phyloP scores from a whole-genome alignment of 2,113 vertebrate genomes.

The Hystrix cristata region DNA sequence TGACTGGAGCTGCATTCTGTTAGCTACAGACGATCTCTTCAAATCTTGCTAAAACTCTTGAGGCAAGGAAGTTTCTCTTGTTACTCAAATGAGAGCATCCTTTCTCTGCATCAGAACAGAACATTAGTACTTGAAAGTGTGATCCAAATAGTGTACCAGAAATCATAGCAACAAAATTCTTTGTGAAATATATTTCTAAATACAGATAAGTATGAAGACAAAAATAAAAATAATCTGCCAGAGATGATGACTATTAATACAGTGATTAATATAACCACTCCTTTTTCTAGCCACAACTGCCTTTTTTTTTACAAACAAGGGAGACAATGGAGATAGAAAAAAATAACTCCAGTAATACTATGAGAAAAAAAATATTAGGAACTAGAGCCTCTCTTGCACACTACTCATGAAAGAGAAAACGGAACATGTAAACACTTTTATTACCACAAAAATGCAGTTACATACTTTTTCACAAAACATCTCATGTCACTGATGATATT shows the following conservation, averaged over 20 bases:
- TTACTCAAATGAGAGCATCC: conserved; percentile 7
- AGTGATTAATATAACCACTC: neutral
- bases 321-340: neutral
- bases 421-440: neutral
- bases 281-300: neutral
- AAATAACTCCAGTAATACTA: neutral
- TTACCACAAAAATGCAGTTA: conserved; percentile 39
- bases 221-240: conserved; percentile 58
- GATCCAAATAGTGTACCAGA: conserved; percentile 9
- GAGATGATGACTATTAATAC: conserved; percentile 2
- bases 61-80: conserved; percentile 34
- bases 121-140: neutral
- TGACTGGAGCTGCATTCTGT: neutral
- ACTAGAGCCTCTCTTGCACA: neutral
- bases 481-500: conserved; percentile 27
- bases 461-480: neutral
- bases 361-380: neutral
- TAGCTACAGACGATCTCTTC: neutral
- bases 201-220: neutral
- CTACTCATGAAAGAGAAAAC: neutral
- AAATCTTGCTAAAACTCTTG: neutral
- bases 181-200: conserved; percentile 43
- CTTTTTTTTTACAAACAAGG: conserved; percentile 11
- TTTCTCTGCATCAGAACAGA: neutral
- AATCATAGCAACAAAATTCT: conserved; percentile 24